Base-by-base conservation (phyloP, 2,888 invertebrate species). In the Hyles lineata region DNA sequence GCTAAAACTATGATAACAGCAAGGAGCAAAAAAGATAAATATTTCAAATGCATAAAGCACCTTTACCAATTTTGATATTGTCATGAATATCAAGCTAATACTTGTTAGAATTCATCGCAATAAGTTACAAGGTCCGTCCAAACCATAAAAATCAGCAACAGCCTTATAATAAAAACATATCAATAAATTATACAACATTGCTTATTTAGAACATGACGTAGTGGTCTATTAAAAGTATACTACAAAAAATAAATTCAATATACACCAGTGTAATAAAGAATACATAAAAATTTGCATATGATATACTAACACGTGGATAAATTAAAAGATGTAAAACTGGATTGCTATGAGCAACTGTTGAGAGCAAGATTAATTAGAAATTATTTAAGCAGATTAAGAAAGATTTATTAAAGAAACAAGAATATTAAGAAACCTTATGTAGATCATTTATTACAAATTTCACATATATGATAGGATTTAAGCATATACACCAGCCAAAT, bases 281-380 rank as follows among this genome's bases (percentile, higher is more conserved):
- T 60, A 63, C 11, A 62, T n/a, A 35, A 63, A 63, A 63, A 63
- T 63, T 9, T 43, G 21, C 63, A 63, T 63, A 63, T 15, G 2
- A 0, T 21, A 8, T 63, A 63, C 52, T 17, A 55, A n/a, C 55
- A n/a, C 55, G 55, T 55, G 55, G 43, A n/a, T 7, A 62, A 19
- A 35, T 21, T 21, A 15, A 9, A 62, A 15, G 32, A 35, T 62
- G 2, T 62, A 35, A 32, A 11, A 35, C 4, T 21, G 15, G 2
- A 63, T n/a, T 7, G 29, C 21, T 35, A 63, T 43, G 6, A 62
- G 21, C 6, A 25, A 25, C 4, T 25, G 5, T 60, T 25, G 25
- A 43, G 9, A 11, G 21, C 21, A 63, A 43, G 43, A 62, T 32
- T 62, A 32, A 62, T 32, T 32, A 62, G 32, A n/a, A 32, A 9